Evolutionary conservation across 1,140 invertebrate genomes (phyloP), one percentile per base, ranked within the genome.

Genomic region (Scaptodrosophila lebanonensis): DNA sequence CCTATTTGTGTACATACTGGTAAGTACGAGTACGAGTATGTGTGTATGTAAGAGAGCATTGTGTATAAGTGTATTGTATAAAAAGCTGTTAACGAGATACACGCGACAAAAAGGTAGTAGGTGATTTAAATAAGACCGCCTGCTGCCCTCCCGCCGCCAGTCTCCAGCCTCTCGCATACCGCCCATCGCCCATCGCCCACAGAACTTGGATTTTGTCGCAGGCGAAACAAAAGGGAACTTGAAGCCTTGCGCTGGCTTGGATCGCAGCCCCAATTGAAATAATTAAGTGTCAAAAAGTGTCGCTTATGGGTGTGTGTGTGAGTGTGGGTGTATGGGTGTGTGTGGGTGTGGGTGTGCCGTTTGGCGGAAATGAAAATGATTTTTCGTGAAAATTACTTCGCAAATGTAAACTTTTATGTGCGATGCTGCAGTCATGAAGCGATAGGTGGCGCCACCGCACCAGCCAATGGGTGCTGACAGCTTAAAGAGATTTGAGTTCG

Each of bases 271-370:
- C 70, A 73, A 73, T 73, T 73, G 69, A 73, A 73, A 73, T 73
- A 73, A 73, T 73, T 73, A 73, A 73, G 70, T 73, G 70, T 73
- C 70, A 73, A 73, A 73, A 73, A 64, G 69, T 58, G 47, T 62
- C 45, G 38, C 50, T 52, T 40, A 11, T 32, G 15, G 18, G 20
- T 2, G 9, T 3, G 27, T 20, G 18, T 3, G 30, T 13, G n/a
- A 9, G 15, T 38, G 17, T 3, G 25, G 48, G 18, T 20, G 35
- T 40, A 17, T 15, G 40, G 17, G 9, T 11, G 7, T 36, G 13
- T 35, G 25, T 17, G 8, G 3, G 8, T 1, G 11, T 2, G 9
- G 5, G 27, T 13, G 40, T 33, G 40, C 13, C 25, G 45, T 56
- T 57, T 29, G 35, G 25, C 38, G 57, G 52, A 66, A 66, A 66